These are phyloP conservation scores for Ceratotherium simum DNA, from an alignment of 2,113 vertebrate genomes.

Conservation along the genomic window DNA sequence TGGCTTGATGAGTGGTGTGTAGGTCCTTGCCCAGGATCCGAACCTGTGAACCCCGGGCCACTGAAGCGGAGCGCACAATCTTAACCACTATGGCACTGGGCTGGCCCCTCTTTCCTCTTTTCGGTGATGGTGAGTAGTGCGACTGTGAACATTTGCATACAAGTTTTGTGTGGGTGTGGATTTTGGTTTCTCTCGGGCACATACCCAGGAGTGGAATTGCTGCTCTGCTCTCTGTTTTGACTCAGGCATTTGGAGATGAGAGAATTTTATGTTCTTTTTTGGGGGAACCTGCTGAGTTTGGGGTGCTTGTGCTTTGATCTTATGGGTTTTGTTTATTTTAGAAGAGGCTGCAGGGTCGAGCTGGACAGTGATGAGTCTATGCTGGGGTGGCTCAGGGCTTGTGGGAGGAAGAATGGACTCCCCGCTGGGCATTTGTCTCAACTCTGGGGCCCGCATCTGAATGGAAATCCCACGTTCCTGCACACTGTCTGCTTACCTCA, in stretches of 20 bases:
- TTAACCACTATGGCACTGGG: too few species aligned
- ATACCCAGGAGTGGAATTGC: neutral
- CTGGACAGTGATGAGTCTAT: fast-evolving
- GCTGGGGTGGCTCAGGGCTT: neutral
- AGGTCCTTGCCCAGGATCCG: too few species aligned
- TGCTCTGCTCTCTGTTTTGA: neutral
- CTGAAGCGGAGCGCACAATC: too few species aligned
- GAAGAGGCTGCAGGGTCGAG: fast-evolving
- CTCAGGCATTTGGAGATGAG: neutral
- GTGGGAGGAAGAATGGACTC: neutral
- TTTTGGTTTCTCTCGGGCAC: neutral
- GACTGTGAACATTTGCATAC: too few species aligned
- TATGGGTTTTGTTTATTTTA: neutral
- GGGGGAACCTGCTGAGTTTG: neutral
- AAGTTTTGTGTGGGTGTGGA: neutral
- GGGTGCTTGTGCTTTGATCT: neutral
- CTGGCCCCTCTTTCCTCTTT: too few species aligned
- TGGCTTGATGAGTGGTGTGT: too few species aligned
- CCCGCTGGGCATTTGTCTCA: neutral
- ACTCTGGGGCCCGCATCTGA: neutral
- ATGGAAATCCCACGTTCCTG: neutral
- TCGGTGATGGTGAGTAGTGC: neutral
- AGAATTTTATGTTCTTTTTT: neutral
- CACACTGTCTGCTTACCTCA: neutral
- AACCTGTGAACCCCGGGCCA: too few species aligned